phyloP scores from a whole-genome alignment of 2,888 invertebrate species.

The Xylota segnis region DNA sequence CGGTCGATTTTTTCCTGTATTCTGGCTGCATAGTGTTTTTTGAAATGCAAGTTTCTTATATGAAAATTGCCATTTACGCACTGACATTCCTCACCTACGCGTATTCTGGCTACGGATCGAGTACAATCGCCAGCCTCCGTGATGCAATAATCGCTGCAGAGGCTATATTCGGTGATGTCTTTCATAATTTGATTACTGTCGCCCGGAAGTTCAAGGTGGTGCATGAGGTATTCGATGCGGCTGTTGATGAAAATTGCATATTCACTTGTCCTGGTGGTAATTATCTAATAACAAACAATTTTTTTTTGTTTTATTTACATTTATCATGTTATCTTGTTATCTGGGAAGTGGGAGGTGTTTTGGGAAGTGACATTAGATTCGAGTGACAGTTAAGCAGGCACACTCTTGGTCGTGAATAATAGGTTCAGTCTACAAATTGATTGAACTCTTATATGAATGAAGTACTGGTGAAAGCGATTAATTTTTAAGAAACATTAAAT shows the following conservation, averaged over 20 bases:
- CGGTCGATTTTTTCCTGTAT: background rate
- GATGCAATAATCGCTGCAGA: constrained; percentile 93
- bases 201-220: constrained; percentile 90
- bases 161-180: constrained; percentile 91
- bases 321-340: background rate
- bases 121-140: constrained; percentile 89
- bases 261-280: constrained; percentile 91
- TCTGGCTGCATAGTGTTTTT: background rate
- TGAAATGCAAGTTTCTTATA: constrained; percentile 90
- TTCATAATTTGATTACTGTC: constrained; percentile 90
- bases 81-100: constrained; percentile 92
- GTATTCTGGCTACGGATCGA: constrained; percentile 92
- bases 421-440: background rate
- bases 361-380: background rate
- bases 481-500: too few relatives aligned
- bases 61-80: constrained; percentile 90
- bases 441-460: too few relatives aligned
- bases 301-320: constrained; percentile 55
- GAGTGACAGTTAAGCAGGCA: constrained; percentile 40
- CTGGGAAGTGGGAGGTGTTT: constrained; percentile 40
- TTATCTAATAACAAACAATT: constrained; percentile 61
- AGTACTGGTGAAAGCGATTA: too few relatives aligned
- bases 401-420: constrained; percentile 16
- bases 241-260: constrained; percentile 92
- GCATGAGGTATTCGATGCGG: constrained; percentile 93